phyloP scores from a whole-genome alignment of 2,888 invertebrate species.

The Agonopterix alstromeriana region DNA sequence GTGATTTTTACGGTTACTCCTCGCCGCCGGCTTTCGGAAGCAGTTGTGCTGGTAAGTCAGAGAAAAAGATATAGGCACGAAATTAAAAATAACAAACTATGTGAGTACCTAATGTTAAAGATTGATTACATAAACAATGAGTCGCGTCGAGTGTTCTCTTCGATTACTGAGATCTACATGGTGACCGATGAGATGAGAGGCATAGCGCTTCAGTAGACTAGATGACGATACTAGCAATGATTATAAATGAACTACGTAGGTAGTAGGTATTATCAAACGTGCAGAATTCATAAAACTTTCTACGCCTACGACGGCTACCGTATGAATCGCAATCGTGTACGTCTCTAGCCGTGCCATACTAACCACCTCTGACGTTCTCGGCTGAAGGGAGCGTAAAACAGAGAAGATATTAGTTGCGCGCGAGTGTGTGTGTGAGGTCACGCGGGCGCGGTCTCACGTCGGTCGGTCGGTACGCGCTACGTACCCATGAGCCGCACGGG shows the following conservation, averaged over 20 bases:
- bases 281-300: too few species aligned
- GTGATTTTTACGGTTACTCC: too few species aligned
- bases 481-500: slow-evolving; percentile 84
- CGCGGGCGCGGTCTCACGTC: background rate
- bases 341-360: slow-evolving; percentile 28
- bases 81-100: too few species aligned
- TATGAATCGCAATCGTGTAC: background rate
- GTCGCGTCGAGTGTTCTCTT: too few species aligned
- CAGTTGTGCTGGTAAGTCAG: too few species aligned
- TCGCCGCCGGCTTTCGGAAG: too few species aligned
- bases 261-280: too few species aligned
- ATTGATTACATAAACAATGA: too few species aligned
- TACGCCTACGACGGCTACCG: too few species aligned
- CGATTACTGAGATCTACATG: too few species aligned
- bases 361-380: slow-evolving; percentile 51
- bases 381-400: slow-evolving; percentile 45
- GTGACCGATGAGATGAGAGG: background rate
- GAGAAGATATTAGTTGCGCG: slow-evolving; percentile 14
- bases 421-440: background rate
- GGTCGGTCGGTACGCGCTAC: slow-evolving; percentile 12
- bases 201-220: background rate
- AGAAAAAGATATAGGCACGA: too few species aligned
- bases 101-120: too few species aligned
- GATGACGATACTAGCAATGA: background rate
- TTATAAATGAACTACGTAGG: background rate